Evolutionary conservation across 2,797 vertebrate species (phyloP).

Genomic region (Sebastes itinus): DNA sequence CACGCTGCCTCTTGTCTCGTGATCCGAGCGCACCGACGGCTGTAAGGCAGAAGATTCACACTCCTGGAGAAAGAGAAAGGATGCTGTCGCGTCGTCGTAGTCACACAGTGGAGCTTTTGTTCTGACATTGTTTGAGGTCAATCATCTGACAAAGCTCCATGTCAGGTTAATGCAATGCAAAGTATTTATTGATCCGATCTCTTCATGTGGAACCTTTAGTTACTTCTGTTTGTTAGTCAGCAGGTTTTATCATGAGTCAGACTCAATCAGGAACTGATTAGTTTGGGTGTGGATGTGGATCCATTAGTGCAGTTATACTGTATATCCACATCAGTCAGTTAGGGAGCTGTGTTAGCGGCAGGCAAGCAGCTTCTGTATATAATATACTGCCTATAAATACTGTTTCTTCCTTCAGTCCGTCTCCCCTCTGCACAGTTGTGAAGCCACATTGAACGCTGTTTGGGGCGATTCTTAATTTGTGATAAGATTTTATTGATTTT

Average conservation of each 20-base stretch:
- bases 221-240: background rate
- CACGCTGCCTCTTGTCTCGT: slow-evolving; percentile 35
- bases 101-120: slow-evolving; percentile 24
- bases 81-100: background rate
- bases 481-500: too few species aligned
- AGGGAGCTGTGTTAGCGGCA: background rate
- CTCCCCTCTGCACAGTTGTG: background rate
- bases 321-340: background rate
- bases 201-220: background rate
- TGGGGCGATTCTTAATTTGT: too few species aligned
- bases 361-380: background rate
- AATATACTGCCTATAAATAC: background rate
- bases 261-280: background rate
- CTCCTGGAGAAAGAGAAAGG: background rate
- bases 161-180: background rate
- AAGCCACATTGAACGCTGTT: too few species aligned
- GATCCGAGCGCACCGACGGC: slow-evolving; percentile 9
- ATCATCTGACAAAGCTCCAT: slow-evolving; percentile 25
- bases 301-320: background rate
- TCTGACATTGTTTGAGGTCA: slow-evolving; percentile 15
- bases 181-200: background rate
- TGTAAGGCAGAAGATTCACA: slow-evolving; percentile 11
- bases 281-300: background rate
- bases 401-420: background rate
- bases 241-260: background rate